Percentiles rank a stretch among this genome's conserved stretches.
Conservation (phyloP, 2,113 vertebrate species). For the Murina feae region DNA sequence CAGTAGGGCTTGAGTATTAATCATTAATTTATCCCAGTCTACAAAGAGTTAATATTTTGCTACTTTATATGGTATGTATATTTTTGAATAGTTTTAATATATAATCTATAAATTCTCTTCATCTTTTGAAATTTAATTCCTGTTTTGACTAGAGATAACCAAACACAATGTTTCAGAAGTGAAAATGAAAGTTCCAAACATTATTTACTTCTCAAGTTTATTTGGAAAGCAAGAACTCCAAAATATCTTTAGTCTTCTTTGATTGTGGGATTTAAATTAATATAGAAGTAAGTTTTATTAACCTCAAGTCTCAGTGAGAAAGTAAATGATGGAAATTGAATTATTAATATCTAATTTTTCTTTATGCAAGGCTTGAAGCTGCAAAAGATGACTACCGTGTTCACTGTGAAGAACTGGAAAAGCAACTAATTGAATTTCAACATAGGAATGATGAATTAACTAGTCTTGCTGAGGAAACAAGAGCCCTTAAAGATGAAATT, state of each 20-base stretch:
- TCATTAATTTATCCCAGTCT: neutral
- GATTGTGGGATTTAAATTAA: neutral
- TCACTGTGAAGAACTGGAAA: constrained; percentile 97
- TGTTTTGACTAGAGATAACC: neutral
- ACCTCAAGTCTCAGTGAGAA: neutral
- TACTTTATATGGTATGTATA: neutral
- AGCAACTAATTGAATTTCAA: constrained; percentile 94
- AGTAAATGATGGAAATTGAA: neutral
- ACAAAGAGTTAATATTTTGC: neutral
- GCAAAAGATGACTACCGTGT: constrained; percentile 98
- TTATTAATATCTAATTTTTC: neutral
- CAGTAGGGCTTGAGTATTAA: neutral
- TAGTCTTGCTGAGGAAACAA: constrained; percentile 94
- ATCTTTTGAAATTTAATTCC: constrained; percentile 13
- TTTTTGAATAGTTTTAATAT: neutral
- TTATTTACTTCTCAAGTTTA: neutral
- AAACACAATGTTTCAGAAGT: neutral
- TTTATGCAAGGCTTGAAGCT: constrained; percentile 89
- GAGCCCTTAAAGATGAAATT: constrained; percentile 94
- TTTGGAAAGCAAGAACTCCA: neutral
- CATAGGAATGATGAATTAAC: constrained; percentile 96
- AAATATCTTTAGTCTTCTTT: neutral
- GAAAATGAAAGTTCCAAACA: constrained; percentile 36
- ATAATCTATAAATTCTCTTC: neutral
- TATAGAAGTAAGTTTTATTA: neutral